Conservation (phyloP, 2,888 invertebrate genomes). For the Andrena bucephala region DNA sequence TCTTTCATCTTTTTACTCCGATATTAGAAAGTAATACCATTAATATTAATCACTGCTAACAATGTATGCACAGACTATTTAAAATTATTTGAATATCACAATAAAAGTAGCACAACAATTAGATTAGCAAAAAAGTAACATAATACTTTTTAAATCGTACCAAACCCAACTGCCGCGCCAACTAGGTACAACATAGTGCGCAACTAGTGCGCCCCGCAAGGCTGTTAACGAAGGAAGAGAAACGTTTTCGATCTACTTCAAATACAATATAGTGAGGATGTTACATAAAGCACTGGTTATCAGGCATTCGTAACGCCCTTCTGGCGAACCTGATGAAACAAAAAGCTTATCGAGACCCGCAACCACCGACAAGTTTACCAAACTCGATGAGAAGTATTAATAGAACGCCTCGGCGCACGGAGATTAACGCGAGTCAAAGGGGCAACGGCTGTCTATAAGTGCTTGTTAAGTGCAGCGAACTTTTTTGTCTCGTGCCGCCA, state of each 20-base stretch:
- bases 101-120: no score
- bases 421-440: slow-evolving; percentile 3
- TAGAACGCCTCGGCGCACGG: slow-evolving; percentile 12
- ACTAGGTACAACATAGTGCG: no score
- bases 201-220: no score
- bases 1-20: no score
- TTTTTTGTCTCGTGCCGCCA: background rate
- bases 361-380: slow-evolving; percentile 39
- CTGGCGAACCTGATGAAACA: slow-evolving; percentile 36
- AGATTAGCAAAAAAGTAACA: no score
- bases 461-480: slow-evolving; percentile 17
- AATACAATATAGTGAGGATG: background rate
- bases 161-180: no score
- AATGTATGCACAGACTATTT: no score
- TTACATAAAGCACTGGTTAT: background rate
- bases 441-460: background rate
- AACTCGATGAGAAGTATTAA: slow-evolving; percentile 46
- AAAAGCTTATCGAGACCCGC: slow-evolving; percentile 26
- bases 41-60: no score
- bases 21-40: no score
- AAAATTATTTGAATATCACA: no score
- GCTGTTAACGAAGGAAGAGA: no score
- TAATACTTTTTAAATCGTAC: no score
- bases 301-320: background rate
- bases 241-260: background rate